These are phyloP conservation scores for Penaeus vannamei DNA, from an alignment of 1,140 invertebrate genomes.

Conservation along the genomic window DNA sequence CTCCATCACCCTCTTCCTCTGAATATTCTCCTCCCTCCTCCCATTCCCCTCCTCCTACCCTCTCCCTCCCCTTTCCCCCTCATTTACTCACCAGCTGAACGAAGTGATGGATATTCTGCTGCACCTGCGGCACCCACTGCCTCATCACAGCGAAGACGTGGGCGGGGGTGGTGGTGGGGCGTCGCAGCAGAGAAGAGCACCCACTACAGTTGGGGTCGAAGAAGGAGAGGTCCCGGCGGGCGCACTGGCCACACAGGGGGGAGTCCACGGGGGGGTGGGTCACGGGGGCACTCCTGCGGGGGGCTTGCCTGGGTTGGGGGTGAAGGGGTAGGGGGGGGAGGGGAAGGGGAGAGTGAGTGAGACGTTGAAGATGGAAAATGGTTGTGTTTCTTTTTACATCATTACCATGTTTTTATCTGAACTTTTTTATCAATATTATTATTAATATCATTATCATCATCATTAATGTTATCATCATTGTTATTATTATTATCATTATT, in stretches of 20 bases:
- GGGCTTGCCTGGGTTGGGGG: background rate
- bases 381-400: background rate
- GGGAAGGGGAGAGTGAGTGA: background rate
- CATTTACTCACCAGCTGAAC: slow-evolving; percentile 72
- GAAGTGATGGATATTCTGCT: slow-evolving; percentile 74
- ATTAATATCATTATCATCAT: too few species aligned
- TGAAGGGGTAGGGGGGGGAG: background rate
- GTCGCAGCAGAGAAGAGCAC: slow-evolving; percentile 72
- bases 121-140: slow-evolving; percentile 76
- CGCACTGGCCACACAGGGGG: slow-evolving; percentile 73
- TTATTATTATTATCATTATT: too few species aligned
- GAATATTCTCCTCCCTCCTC: too few species aligned
- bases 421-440: too few species aligned
- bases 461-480: too few species aligned
- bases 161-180: slow-evolving; percentile 72
- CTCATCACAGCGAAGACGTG: slow-evolving; percentile 75
- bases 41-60: too few species aligned
- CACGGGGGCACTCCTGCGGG: slow-evolving; percentile 67
- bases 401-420: too few species aligned
- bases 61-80: too few species aligned
- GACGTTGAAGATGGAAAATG: background rate
- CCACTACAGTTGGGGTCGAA: slow-evolving; percentile 74
- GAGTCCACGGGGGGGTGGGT: slow-evolving; percentile 74
- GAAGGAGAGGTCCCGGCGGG: slow-evolving; percentile 73
- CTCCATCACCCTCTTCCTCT: too few species aligned